phyloP scores from a whole-genome alignment of 2,797 vertebrate genomes.

The Mergus octosetaceus region DNA sequence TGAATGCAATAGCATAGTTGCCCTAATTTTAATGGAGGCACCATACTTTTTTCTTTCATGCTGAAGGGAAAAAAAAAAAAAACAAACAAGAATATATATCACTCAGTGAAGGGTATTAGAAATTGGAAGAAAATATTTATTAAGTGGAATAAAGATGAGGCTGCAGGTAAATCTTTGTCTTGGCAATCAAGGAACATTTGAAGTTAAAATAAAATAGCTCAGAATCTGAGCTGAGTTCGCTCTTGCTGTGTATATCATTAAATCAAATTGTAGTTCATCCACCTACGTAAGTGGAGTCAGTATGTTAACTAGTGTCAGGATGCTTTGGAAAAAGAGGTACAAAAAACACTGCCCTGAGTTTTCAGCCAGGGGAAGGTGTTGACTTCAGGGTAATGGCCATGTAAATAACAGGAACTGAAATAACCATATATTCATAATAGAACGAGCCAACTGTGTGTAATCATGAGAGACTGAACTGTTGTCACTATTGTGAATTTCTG shows the following conservation, averaged over 20 bases:
- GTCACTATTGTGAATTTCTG: background rate
- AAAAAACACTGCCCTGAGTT: background rate
- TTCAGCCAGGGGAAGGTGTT: background rate
- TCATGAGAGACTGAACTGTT: background rate
- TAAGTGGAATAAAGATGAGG: background rate
- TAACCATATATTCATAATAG: background rate
- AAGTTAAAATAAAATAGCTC: background rate
- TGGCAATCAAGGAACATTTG: background rate
- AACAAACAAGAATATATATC: background rate
- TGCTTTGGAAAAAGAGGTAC: background rate
- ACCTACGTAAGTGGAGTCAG: background rate
- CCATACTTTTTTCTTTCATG: background rate
- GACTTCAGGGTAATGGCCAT: too few relatives aligned
- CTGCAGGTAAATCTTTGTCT: background rate
- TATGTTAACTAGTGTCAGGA: background rate
- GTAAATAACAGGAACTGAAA: background rate
- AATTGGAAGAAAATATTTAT: background rate
- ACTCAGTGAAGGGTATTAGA: background rate
- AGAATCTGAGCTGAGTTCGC: background rate
- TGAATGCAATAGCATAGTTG: background rate
- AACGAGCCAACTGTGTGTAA: background rate
- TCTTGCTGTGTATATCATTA: background rate
- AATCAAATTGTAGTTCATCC: background rate
- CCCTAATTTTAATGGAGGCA: background rate
- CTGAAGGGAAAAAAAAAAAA: background rate